These are phyloP conservation scores for Tenthredo notha DNA, from an alignment of 2,888 invertebrate genomes.

Conservation along the genomic window DNA sequence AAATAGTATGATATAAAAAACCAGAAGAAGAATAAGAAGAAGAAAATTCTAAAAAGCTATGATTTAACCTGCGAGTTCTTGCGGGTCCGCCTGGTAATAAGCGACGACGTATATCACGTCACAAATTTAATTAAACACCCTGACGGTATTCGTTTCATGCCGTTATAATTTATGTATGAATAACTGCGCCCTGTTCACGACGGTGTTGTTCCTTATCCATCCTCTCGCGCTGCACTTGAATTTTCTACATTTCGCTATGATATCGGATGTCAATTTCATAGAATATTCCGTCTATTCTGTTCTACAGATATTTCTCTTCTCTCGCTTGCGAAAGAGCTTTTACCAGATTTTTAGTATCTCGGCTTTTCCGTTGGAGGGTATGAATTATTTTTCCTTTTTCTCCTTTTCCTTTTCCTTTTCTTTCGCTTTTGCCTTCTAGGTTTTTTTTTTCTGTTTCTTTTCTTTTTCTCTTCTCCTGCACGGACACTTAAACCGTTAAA, in stretches of 20 bases:
- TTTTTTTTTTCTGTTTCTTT: not conserved
- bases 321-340: not conserved
- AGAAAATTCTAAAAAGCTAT: constrained; percentile 13
- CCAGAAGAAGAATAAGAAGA: not conserved
- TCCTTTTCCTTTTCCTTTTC: not conserved
- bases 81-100: constrained; percentile 66
- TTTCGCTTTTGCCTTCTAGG: not conserved
- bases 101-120: constrained; percentile 73
- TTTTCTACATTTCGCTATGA: not conserved
- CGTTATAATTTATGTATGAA: constrained; percentile 74
- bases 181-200: constrained; percentile 68
- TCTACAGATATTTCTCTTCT: not conserved
- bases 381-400: not conserved
- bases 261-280: not conserved
- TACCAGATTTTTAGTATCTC: not conserved
- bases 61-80: constrained; percentile 40
- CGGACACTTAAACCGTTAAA: constrained; percentile 11
- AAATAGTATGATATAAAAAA: not conserved
- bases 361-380: not conserved
- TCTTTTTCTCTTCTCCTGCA: not conserved
- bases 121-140: constrained; percentile 76
- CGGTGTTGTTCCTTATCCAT: constrained; percentile 32
- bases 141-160: constrained; percentile 70
- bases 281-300: not conserved
- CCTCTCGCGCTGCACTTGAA: not conserved